Conservation (phyloP, 2,888 invertebrate species). For the Autographa pulchrina region DNA sequence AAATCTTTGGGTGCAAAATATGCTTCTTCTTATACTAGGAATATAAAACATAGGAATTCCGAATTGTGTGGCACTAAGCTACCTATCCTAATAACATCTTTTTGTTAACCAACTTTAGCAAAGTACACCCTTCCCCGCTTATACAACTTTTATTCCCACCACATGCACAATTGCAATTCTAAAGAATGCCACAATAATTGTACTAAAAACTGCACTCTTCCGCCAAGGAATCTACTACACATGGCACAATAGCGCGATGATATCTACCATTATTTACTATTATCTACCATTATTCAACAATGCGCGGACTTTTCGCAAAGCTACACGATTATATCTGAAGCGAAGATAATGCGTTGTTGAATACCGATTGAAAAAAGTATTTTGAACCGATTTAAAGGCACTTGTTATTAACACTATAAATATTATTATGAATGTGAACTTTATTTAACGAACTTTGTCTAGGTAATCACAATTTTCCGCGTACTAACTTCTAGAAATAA, state of each 20-base stretch:
- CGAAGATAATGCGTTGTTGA: conserved; percentile 1
- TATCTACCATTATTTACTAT: conserved; percentile 41
- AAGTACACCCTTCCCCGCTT: not conserved
- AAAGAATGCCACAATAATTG: conserved; percentile 49
- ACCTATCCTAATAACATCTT: not conserved
- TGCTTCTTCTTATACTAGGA: too few species aligned
- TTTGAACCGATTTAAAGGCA: not conserved
- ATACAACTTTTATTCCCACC: conserved; percentile 31
- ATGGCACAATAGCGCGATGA: conserved; percentile 51
- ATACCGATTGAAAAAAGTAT: conserved; percentile 16
- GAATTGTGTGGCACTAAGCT: too few species aligned
- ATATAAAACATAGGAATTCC: too few species aligned
- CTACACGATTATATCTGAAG: conserved; percentile 22
- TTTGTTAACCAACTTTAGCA: not conserved
- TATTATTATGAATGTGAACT: too few species aligned
- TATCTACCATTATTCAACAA: conserved; percentile 52
- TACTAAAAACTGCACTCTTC: conserved; percentile 48
- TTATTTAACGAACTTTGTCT: too few species aligned
- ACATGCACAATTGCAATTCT: conserved; percentile 41
- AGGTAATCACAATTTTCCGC: too few species aligned
- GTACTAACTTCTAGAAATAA: too few species aligned
- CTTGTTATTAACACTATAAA: too few species aligned
- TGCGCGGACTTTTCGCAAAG: conserved; percentile 39
- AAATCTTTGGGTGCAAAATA: too few species aligned
- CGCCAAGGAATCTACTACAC: conserved; percentile 47